Percentiles rank a stretch among this genome's conserved stretches.
phyloP scores from a whole-genome alignment of 2,888 invertebrate species.

The Ceratothoa steindachneri region DNA sequence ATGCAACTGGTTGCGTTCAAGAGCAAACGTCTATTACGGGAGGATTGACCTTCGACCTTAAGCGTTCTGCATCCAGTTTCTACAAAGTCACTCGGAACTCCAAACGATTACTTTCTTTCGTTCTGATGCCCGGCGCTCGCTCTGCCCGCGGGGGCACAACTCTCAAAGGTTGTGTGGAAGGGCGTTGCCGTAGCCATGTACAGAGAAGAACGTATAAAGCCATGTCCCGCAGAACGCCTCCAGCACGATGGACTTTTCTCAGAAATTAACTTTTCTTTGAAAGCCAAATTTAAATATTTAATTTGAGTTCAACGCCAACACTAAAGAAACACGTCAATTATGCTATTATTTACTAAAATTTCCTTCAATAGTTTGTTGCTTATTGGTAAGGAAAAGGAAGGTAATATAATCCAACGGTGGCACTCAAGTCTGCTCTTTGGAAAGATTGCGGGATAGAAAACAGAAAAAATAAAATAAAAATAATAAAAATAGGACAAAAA shows the following conservation, averaged over 20 bases:
- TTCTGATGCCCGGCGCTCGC: neutral
- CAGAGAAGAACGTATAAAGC: neutral
- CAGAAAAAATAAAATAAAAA: no score
- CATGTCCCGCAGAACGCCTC: neutral
- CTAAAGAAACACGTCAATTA: neutral
- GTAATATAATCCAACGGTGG: no score
- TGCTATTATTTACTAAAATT: neutral
- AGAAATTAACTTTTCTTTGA: neutral
- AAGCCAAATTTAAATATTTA: neutral
- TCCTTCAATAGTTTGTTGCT: no score
- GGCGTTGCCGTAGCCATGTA: neutral
- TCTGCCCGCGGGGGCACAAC: neutral
- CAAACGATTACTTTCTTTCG: neutral
- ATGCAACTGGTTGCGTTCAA: neutral
- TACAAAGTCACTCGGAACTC: neutral
- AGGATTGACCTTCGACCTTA: neutral
- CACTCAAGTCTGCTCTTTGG: no score
- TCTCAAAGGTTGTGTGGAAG: neutral
- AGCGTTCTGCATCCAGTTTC: neutral
- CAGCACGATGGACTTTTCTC: neutral
- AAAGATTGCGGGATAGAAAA: no score
- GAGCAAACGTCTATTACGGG: neutral
- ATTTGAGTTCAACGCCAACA: neutral
- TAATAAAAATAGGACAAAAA: no score
- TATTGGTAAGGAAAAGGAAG: no score